phyloP scores from a whole-genome alignment of 2,888 invertebrate species.

The Amaurobius ferox region DNA sequence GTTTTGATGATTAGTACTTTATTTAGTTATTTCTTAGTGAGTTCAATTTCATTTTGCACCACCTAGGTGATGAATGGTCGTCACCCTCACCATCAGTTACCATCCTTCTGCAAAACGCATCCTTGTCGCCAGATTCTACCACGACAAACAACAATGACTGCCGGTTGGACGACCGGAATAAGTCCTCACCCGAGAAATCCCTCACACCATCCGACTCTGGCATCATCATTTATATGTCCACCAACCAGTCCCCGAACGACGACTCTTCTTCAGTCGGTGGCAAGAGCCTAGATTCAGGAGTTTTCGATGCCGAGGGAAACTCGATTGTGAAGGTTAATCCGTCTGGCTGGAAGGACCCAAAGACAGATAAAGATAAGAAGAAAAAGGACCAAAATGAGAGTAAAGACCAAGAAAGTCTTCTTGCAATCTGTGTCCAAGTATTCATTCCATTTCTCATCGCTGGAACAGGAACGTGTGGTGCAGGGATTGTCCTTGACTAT shows the following conservation, averaged over 20 bases:
- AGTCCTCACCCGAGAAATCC: background rate
- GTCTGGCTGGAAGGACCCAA: background rate
- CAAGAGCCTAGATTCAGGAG: constrained; percentile 59
- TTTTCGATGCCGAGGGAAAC: constrained; percentile 18
- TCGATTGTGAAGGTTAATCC: constrained; percentile 5
- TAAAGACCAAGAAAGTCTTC: constrained; percentile 76
- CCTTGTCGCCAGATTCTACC: background rate
- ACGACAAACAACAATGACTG: constrained; percentile 3
- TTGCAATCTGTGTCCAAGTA: constrained; percentile 87
- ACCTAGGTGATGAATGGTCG: constrained; percentile 16
- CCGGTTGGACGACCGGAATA: constrained; percentile 29
- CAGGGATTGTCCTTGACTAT: constrained; percentile 88
- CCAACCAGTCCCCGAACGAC: constrained; percentile 5
- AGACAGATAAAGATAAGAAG: background rate
- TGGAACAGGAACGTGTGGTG: constrained; percentile 94
- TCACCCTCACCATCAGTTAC: constrained; percentile 26
- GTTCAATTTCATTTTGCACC: background rate
- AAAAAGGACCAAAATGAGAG: background rate
- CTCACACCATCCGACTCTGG: constrained; percentile 55
- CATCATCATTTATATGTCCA: constrained; percentile 36
- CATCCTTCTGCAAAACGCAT: background rate
- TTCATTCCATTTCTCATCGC: constrained; percentile 87
- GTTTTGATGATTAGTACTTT: no score
- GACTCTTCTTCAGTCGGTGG: constrained; percentile 32
- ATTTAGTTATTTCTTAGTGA: background rate